Evolutionary conservation across 2,888 invertebrate genomes (phyloP), one percentile per base, ranked within the genome.

Genomic region (Acronicta aceris): DNA sequence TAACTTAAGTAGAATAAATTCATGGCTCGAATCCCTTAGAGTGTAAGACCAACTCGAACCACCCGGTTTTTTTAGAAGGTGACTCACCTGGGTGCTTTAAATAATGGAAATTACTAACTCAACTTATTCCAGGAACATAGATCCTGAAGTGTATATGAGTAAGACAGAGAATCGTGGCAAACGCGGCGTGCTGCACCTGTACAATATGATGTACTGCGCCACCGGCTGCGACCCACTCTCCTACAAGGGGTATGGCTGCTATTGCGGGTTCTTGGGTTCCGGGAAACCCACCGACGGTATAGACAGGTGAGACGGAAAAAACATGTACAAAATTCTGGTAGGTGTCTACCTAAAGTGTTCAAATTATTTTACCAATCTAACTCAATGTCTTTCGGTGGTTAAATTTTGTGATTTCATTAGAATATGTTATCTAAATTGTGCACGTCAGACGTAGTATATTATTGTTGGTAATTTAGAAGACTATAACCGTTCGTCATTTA

Each of bases 171-270:
- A 89, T 42, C 92, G 98, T 12, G 94, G 95, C 25, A 97, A 97
- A 85, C 95, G 98, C 1, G 97, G 97, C 42, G 97, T 98, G 0
- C 86, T 97, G 12, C 97, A 98, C 80, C 95, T 98, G 16, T 98
- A 97, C 89, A 97, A 97, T 71, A 98, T 98, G 98, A 95, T 98
- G 65, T 96, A 96, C 62, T 98, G 98, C 81, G 97, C 97, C 1
- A 98, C 98, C 0, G 97, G 97, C 5, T 98, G 98, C 81, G 96
- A 98, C 85, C 98, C 98, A 0, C 88, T 98, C 2, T 93, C 95
- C 9, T 98, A 97, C 86, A 98, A 98, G 86, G 98, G 98, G 10
- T 98, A 98, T 81, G 98, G 98, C 3, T 98, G 98, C 87, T 98
- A 97, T 87, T 98, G 98, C 82, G 98, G 98, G 5, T 97, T 98